phyloP scores from a whole-genome alignment of 2,113 vertebrate genomes.

The Greenwoodochromis staneri region DNA sequence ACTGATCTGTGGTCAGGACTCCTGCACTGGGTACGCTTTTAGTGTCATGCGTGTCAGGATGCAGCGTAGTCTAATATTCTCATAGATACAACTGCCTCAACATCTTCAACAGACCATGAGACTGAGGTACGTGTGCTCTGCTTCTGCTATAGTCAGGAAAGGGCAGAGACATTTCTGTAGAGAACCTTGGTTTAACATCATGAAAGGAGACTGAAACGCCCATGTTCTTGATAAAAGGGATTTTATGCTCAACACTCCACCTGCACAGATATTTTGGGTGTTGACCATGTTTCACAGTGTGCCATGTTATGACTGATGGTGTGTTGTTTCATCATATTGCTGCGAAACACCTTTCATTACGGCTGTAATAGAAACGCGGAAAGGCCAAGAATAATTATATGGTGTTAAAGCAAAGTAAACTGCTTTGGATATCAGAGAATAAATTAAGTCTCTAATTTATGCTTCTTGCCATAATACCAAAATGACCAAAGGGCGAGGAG shows the following conservation, averaged over 20 bases:
- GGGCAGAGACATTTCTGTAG: neutral
- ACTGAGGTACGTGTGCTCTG: neutral
- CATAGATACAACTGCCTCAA: neutral
- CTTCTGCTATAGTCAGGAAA: neutral
- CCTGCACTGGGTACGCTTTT: neutral
- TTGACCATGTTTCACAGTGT: neutral
- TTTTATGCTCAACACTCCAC: neutral
- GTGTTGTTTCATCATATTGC: neutral
- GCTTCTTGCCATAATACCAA: neutral
- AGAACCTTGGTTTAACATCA: neutral
- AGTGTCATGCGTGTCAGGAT: neutral
- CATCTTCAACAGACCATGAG: neutral
- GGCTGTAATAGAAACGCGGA: neutral
- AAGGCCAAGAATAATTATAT: neutral
- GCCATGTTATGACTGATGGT: neutral
- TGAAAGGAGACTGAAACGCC: neutral
- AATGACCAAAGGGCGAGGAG: neutral
- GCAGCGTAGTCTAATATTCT: neutral
- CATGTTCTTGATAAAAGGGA: neutral
- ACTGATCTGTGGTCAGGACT: neutral
- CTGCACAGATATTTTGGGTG: neutral
- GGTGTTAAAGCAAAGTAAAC: neutral
- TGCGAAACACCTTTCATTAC: neutral
- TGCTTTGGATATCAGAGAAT: neutral
- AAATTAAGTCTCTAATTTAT: neutral